Evolutionary conservation across 2,888 invertebrate genomes (phyloP).

Genomic region (Agonopterix alstromeriana): DNA sequence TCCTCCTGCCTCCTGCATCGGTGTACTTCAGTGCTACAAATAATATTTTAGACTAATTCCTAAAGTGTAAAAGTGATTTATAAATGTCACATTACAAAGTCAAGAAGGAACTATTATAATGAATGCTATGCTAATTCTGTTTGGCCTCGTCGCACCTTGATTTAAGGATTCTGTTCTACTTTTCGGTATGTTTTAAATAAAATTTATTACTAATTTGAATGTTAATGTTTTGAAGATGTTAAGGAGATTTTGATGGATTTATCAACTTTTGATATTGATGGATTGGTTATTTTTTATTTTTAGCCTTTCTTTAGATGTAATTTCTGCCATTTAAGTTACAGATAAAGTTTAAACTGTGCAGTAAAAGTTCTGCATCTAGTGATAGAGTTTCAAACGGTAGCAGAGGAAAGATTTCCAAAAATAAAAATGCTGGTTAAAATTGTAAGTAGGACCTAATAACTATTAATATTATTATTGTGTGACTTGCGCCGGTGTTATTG

Average conservation of each 20-base stretch:
- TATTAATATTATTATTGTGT: too few species aligned
- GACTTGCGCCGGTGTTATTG: too few species aligned
- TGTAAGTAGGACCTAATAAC: conserved; percentile 4
- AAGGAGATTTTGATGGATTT: conserved; percentile 35
- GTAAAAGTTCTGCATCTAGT: conserved; percentile 26
- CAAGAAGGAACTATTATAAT: conserved; percentile 36
- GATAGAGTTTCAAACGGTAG: neutral
- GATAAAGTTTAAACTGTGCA: conserved; percentile 51
- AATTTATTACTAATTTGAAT: conserved; percentile 66
- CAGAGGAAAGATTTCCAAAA: neutral
- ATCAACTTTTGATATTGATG: conserved; percentile 37
- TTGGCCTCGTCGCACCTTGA: conserved; percentile 62
- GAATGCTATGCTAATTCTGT: conserved; percentile 55
- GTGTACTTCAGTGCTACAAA: neutral
- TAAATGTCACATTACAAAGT: conserved; percentile 22
- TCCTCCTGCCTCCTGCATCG: neutral
- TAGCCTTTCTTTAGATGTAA: conserved; percentile 30
- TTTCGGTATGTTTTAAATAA: conserved; percentile 57
- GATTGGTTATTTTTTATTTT: conserved; percentile 17
- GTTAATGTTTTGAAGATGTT: conserved; percentile 50
- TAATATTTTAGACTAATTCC: conserved; percentile 4
- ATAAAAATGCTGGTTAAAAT: conserved; percentile 1
- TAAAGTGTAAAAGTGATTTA: conserved; percentile 32
- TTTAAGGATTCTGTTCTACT: conserved; percentile 58
- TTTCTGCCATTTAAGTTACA: conserved; percentile 47